These are phyloP conservation scores for Circaetus cinerascens DNA, from an alignment of 2,113 vertebrate genomes.

Conservation along the genomic window DNA sequence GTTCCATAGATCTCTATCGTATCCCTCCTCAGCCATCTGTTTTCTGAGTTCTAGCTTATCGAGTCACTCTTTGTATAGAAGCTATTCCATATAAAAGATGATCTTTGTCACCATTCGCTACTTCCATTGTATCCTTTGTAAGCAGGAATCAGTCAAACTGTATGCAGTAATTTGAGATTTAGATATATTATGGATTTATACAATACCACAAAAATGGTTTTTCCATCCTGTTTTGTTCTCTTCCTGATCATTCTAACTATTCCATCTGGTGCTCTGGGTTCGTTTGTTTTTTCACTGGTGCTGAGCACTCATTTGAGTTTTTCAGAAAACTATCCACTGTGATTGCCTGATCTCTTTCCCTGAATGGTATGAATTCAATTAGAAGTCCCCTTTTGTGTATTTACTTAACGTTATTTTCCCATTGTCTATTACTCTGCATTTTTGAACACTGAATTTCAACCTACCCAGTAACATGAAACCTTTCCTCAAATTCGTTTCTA, in stretches of 20 bases:
- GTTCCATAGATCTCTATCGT: background rate
- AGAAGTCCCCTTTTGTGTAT: background rate
- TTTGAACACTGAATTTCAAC: background rate
- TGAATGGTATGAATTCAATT: slow-evolving; percentile 8
- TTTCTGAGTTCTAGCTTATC: background rate
- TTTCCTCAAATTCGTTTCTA: background rate
- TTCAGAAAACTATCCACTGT: background rate
- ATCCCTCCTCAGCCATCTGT: slow-evolving; percentile 40
- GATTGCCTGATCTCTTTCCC: background rate
- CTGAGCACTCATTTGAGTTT: background rate
- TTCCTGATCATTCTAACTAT: background rate
- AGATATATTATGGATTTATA: slow-evolving; percentile 36
- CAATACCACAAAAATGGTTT: background rate
- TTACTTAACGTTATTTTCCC: background rate
- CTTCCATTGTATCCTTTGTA: slow-evolving; percentile 37
- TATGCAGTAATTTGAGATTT: slow-evolving; percentile 1
- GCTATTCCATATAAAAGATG: background rate
- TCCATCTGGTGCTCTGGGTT: background rate
- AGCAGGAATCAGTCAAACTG: slow-evolving; percentile 13
- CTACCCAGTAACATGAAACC: background rate
- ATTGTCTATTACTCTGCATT: background rate
- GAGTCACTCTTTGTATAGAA: slow-evolving; percentile 23
- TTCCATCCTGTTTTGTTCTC: background rate
- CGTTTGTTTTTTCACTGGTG: background rate
- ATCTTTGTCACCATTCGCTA: background rate